Base-by-base conservation (phyloP, 2,888 invertebrate genomes). In the Ischnura elegans region DNA sequence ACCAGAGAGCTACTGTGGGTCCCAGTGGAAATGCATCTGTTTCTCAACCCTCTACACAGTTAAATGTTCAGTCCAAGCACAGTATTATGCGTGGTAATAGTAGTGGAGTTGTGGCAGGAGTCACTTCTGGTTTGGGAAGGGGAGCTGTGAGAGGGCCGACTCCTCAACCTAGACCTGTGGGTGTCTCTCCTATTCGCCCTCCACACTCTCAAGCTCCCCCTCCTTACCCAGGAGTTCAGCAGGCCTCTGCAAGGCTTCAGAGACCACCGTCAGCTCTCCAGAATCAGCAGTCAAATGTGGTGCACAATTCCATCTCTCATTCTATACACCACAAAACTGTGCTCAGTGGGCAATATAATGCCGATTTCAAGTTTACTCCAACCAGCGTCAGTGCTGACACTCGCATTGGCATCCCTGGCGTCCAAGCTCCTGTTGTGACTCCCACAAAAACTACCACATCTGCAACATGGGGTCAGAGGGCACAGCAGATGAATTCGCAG, bases 181-280 rank as follows among this genome's bases (percentile, higher is more conserved):
- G 93, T 93, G 93, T 55, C 86, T 10, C 93, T 45, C 90, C 93
- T 84, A 61, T 29, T 36, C 55, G 76, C n/a, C 61, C 87, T 42
- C 61, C 93, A 25, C 94, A 87, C 76, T 76, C 93, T n/a, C 94
- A 90, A 42, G 90, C 95, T n/a, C 95, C 95, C 47, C 95, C 95
- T 25, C 95, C 95, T 8, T 95, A 95, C 66, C 94, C 95, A 10
- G 94, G 95, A 47, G 94, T 94, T 45, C 94, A 93, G 93, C 93
- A 93, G 87, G 87, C 93, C 47, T 61, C 94, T n/a, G 93, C 93
- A 90, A 94, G 94, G 46, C 86, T 94, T 42, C 94, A 94, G 87
- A 86, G 87, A 55, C 86, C 93, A 55, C 85, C 93, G 42, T 86
- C 93, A 42, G 93, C 93, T 36, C 8, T 51, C 51, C 93, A 93